Conservation (phyloP, 2,797 vertebrate genomes). For the Sternotherus odoratus region DNA sequence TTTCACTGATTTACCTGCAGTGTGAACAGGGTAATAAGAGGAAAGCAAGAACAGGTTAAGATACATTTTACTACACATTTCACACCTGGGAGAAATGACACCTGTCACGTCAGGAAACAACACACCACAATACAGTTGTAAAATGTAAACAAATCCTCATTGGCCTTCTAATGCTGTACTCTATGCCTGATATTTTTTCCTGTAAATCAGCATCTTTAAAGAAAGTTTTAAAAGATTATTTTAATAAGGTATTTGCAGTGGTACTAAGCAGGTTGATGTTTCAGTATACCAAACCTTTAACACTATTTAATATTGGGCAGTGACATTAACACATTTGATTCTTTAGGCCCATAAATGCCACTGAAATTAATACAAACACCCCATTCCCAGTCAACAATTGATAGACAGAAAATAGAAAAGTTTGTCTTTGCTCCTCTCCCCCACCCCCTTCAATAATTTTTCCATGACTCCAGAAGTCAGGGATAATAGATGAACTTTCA, state of each 20-base stretch:
- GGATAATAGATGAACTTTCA: not conserved
- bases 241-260: not conserved
- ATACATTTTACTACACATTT: not conserved
- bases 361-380: not conserved
- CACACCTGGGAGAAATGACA: not conserved
- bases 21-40: not conserved
- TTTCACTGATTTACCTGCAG: not conserved
- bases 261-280: not conserved
- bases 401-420: not conserved
- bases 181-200: not conserved
- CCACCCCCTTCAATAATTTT: not conserved
- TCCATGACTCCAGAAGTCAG: not conserved
- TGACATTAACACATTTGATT: not conserved
- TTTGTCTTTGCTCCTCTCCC: not conserved
- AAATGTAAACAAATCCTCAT: not conserved
- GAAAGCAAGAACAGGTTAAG: not conserved
- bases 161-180: not conserved
- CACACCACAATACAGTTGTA: not conserved
- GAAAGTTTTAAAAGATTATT: not conserved
- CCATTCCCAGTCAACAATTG: not conserved
- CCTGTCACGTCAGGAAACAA: not conserved
- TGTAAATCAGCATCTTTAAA: not conserved
- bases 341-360: not conserved
- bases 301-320: not conserved
- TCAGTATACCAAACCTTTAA: not conserved